These are phyloP conservation scores for Indicator indicator DNA, from an alignment of 2,113 vertebrate species.

Conservation along the genomic window DNA sequence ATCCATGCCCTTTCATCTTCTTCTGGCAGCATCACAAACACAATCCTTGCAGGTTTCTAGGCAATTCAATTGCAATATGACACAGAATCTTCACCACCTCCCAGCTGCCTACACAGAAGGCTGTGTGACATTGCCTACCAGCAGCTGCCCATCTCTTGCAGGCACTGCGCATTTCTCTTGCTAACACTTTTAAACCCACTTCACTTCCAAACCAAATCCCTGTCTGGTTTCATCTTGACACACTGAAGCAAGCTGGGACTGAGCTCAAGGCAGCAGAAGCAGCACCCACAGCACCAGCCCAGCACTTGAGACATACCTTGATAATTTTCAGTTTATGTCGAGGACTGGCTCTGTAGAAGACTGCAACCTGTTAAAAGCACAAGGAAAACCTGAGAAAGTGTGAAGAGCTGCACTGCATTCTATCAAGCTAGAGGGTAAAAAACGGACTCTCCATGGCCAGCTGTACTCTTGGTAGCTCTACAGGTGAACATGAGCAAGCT, in stretches of 20 bases:
- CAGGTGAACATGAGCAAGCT: background rate
- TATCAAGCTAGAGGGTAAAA: background rate
- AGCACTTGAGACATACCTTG: slow-evolving; percentile 81
- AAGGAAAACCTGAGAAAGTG: background rate
- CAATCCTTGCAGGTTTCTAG: background rate
- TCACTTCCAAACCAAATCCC: background rate
- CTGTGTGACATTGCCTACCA: background rate
- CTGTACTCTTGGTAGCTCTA: background rate
- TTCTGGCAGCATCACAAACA: background rate
- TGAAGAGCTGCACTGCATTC: background rate
- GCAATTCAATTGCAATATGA: background rate
- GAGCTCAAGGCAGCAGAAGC: background rate
- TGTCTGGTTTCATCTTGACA: background rate
- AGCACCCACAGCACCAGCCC: background rate
- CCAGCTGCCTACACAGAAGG: background rate
- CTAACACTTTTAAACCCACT: background rate
- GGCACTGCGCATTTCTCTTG: background rate
- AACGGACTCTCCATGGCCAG: background rate
- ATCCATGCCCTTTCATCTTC: background rate
- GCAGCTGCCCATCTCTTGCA: background rate
- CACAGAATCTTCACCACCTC: background rate
- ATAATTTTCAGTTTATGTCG: slow-evolving; percentile 98
- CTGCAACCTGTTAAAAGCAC: slow-evolving; percentile 80
- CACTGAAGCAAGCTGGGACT: fast-evolving
- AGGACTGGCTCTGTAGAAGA: slow-evolving; percentile 96